Base-by-base conservation (phyloP, 1,140 invertebrate genomes). In the Drosophila willistoni region DNA sequence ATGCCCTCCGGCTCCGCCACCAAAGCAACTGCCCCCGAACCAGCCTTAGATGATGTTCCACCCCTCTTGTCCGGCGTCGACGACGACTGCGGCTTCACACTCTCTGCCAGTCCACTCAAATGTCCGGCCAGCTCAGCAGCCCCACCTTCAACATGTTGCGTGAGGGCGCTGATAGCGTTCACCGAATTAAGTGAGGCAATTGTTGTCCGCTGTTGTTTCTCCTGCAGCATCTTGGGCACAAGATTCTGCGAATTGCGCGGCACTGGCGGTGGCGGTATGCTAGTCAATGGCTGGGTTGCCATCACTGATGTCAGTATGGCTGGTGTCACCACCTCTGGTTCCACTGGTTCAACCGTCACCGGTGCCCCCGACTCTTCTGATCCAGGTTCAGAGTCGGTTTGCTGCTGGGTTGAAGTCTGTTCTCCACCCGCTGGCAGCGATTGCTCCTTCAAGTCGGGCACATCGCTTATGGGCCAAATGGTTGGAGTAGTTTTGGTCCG, bases 391-490 rank as follows among this genome's bases (percentile, higher is more conserved):
- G 39, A 19, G 36, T 47, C 64, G 29, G 54, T 19, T 7, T 56
- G 12, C 61, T 19, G 36, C 44, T 64, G 12, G 4, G 36, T 6
- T 29, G 36, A 39, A 12, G 3, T 12, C 36, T 39, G 2, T 0
- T 68, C 64, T 44, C 64, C 62, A 44, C 62, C 62, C 47, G 33
- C 61, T n/a, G 14, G 33, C 17, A 10, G n/a, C 42, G n/a, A 78
- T 33, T 71, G 72, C 41, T 44, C 65, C 64, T 86, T 63, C 25
- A 39, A 33, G 9, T 86, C 83, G 6, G 64, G 56, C 7, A 93
- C 90, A 81, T 97, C 95, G 3, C 94, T 91, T 55, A 98, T 95
- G 22, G 97, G 97, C 98, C 98, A 99, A 91, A 95, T 96, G 12
- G 94, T 94, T 2, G 97, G 98, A 77, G 97, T 94, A 65, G 94